Percentiles rank a stretch among this genome's conserved stretches.
Conservation (phyloP, 2,888 invertebrate genomes). For the Nomada fucata region DNA sequence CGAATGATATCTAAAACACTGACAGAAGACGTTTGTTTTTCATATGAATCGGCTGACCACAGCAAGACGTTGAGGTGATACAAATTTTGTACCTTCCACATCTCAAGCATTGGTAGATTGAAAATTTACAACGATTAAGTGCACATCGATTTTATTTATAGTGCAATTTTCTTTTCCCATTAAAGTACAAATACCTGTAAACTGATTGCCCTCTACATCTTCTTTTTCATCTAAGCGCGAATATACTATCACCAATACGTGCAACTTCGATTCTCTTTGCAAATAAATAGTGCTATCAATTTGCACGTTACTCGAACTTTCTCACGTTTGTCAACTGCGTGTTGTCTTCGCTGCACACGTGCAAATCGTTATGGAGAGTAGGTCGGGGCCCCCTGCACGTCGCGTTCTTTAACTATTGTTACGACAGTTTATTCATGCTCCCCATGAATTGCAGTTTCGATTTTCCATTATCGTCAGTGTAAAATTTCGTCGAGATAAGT, state of each 20-base stretch:
- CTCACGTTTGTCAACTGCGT: conserved; percentile 8
- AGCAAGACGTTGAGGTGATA: neutral
- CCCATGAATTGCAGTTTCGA: conserved; percentile 19
- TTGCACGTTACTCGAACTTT: neutral
- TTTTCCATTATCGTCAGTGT: conserved; percentile 2
- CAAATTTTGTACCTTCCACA: conserved; percentile 6
- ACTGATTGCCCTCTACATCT: too few relatives aligned
- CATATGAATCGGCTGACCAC: neutral
- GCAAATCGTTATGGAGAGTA: conserved; percentile 50
- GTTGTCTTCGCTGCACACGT: conserved; percentile 20
- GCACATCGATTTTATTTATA: too few relatives aligned
- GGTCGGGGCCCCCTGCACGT: conserved; percentile 46
- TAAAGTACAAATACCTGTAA: too few relatives aligned
- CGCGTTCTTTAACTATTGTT: conserved; percentile 55
- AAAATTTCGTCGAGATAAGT: neutral
- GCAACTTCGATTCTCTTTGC: neutral
- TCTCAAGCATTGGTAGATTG: neutral
- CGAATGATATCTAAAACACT: neutral
- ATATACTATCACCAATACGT: neutral
- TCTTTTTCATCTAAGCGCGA: too few relatives aligned
- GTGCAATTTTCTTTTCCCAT: too few relatives aligned
- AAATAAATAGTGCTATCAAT: neutral
- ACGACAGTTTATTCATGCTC: conserved; percentile 35
- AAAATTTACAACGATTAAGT: neutral
- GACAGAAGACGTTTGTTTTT: conserved; percentile 1